Conservation (phyloP, 1,140 invertebrate species). For the Penaeus indicus region DNA sequence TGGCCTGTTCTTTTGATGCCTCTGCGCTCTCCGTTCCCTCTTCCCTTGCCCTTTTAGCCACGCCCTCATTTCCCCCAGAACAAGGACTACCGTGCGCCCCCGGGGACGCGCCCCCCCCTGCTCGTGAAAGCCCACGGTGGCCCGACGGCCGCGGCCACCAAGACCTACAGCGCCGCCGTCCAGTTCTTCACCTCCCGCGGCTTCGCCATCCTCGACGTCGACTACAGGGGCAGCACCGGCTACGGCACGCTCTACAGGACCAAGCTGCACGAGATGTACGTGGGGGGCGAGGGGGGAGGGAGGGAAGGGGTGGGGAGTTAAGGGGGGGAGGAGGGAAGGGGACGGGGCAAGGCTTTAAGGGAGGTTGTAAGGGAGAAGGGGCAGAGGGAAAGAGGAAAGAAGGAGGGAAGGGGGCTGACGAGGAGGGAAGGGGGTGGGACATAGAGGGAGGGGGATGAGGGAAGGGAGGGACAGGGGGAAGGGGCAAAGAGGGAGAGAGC, state of each 20-base stretch:
- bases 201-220: constrained; percentile 48
- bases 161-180: constrained; percentile 19
- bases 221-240: constrained; percentile 53
- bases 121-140: constrained; percentile 50
- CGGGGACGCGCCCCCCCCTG: constrained; percentile 30
- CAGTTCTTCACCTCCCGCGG: constrained; percentile 58
- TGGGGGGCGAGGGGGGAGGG: background rate
- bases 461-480: too few relatives aligned
- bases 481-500: too few relatives aligned
- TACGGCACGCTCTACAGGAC: constrained; percentile 54
- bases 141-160: constrained; percentile 40
- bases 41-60: background rate
- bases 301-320: background rate
- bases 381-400: too few relatives aligned
- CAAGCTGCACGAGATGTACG: constrained; percentile 48
- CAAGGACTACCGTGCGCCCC: constrained; percentile 40
- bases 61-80: constrained; percentile 19
- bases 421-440: too few relatives aligned
- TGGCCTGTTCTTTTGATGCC: background rate
- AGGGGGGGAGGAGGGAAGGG: background rate
- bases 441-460: too few relatives aligned
- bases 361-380: too few relatives aligned
- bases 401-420: too few relatives aligned
- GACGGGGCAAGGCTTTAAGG: background rate
- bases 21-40: background rate